phyloP scores from a whole-genome alignment of 2,113 vertebrate species.

The Solea solea region DNA sequence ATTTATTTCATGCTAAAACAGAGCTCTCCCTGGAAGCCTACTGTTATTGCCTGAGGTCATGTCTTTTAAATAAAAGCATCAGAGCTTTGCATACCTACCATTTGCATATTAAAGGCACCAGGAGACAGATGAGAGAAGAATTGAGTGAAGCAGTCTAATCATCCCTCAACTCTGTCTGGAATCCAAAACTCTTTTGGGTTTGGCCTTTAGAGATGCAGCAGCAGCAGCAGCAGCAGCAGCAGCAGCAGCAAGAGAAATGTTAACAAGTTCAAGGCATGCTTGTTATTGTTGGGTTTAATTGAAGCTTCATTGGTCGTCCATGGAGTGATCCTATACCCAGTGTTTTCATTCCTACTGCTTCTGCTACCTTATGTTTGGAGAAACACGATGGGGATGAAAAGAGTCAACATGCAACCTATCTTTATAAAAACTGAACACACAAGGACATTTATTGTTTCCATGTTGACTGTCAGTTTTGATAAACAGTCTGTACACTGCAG shows the following conservation, averaged over 20 bases:
- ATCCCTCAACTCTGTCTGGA: slow-evolving; percentile 82
- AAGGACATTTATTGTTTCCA: too few species aligned
- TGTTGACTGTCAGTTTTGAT: too few species aligned
- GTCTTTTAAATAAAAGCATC: slow-evolving; percentile 95
- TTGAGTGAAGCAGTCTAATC: slow-evolving; percentile 77
- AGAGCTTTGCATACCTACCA: slow-evolving; percentile 91
- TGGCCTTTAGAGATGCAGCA: slow-evolving; percentile 57
- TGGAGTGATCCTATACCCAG: not conserved
- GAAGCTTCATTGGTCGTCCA: slow-evolving; percentile 21
- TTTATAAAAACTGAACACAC: too few species aligned
- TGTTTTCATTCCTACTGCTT: too few species aligned
- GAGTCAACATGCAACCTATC: too few species aligned
- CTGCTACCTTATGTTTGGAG: too few species aligned
- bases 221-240: slow-evolving; percentile 46
- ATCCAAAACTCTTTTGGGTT: slow-evolving; percentile 73
- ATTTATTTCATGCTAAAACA: slow-evolving; percentile 92
- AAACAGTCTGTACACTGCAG: too few species aligned
- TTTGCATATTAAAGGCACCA: slow-evolving; percentile 91
- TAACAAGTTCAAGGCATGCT: slow-evolving; percentile 55
- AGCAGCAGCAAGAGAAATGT: slow-evolving; percentile 16
- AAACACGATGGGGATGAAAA: too few species aligned
- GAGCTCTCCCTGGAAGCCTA: slow-evolving; percentile 88
- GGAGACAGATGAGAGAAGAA: slow-evolving; percentile 80
- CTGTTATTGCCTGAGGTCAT: slow-evolving; percentile 89
- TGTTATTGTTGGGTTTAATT: slow-evolving; percentile 53